Conservation (phyloP, 2,797 vertebrate species). For the Acestrorhynchus altus region DNA sequence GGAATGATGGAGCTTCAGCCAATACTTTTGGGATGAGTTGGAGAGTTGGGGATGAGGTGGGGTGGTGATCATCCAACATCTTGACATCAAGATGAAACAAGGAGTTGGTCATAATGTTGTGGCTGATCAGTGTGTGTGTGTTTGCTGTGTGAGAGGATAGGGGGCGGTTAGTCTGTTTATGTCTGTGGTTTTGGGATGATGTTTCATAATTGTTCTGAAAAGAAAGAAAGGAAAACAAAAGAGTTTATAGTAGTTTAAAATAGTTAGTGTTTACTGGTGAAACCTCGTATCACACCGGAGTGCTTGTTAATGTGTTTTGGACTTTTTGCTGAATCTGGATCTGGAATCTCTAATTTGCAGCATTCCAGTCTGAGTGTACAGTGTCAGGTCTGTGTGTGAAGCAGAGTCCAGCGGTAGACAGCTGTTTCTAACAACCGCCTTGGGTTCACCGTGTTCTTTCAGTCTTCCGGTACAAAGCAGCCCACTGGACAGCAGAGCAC, state of each 20-base stretch:
- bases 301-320: slow-evolving; percentile 4
- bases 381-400: not conserved
- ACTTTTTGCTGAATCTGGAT: slow-evolving; percentile 13
- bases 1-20: no score
- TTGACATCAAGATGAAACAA: no score
- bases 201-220: not conserved
- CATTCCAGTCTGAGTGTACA: slow-evolving; percentile 15
- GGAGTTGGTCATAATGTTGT: no score
- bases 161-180: not conserved
- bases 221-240: not conserved
- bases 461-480: slow-evolving; percentile 29
- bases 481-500: slow-evolving; percentile 6
- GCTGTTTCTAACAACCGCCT: slow-evolving; percentile 16
- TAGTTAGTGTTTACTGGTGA: not conserved
- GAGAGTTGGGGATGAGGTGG: no score
- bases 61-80: no score
- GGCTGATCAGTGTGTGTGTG: no score
- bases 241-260: not conserved
- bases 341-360: slow-evolving; percentile 32
- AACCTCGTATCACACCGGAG: slow-evolving; percentile 2
- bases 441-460: slow-evolving; percentile 29
- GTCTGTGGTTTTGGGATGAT: not conserved
- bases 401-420: not conserved
- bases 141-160: not conserved
- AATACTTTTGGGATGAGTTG: no score